Conservation (phyloP, 2,113 vertebrate species). For the Sturnira hondurensis region DNA sequence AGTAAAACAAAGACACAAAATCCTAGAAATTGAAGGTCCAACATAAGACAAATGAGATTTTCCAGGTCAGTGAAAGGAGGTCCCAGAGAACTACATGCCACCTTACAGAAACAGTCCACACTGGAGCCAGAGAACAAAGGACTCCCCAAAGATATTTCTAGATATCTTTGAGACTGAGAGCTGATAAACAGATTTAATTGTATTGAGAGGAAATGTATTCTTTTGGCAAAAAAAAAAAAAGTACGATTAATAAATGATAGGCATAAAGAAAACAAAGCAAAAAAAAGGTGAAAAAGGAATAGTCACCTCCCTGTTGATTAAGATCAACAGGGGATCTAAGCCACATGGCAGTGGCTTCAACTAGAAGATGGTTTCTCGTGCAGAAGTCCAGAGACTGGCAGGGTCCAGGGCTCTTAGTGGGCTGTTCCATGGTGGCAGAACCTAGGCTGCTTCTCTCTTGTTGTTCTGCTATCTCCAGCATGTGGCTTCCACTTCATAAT, state of each 20-base stretch:
- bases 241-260: not conserved
- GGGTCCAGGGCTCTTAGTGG: not conserved
- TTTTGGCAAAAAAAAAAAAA: not conserved
- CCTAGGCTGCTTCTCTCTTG: not conserved
- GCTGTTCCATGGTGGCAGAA: not conserved
- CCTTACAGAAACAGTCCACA: not conserved
- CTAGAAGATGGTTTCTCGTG: not conserved
- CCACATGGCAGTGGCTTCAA: not conserved
- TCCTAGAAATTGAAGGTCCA: not conserved
- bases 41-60: not conserved
- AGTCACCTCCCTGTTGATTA: not conserved
- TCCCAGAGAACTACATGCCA: not conserved
- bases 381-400: not conserved
- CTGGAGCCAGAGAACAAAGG: not conserved
- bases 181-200: not conserved
- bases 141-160: not conserved
- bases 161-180: not conserved
- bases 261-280: not conserved
- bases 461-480: not conserved
- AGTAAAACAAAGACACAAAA: not conserved
- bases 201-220: not conserved
- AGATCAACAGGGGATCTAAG: not conserved
- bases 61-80: not conserved
- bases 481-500: not conserved
- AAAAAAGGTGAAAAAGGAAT: not conserved